Percentiles rank a stretch among this genome's conserved stretches.
Conservation (phyloP, 2,797 vertebrate species). For the Percopsis omiscomaycus region DNA sequence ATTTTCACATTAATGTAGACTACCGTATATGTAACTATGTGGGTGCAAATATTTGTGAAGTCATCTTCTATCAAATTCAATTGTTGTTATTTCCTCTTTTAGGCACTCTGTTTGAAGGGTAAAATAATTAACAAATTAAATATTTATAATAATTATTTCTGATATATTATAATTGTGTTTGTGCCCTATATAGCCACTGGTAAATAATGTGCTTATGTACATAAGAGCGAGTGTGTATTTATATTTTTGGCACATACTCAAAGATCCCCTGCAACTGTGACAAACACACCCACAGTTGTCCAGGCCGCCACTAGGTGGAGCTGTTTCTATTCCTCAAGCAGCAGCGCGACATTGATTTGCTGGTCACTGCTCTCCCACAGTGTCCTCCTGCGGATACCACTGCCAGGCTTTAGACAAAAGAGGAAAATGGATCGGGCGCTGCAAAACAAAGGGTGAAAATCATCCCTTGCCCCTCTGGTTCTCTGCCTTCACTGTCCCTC, state of each 20-base stretch:
- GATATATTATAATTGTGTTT: no score
- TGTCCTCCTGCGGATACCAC: slow-evolving; percentile 21
- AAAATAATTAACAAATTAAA: no score
- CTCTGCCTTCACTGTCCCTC: slow-evolving; percentile 34
- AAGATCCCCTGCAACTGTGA: not conserved
- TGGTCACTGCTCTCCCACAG: not conserved
- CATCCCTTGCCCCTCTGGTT: slow-evolving; percentile 33
- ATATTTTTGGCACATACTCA: no score
- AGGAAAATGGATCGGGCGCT: slow-evolving; percentile 50
- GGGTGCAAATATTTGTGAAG: no score
- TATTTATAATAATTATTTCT: no score
- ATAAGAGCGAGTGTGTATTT: not conserved
- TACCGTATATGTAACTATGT: no score
- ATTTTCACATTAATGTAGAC: no score
- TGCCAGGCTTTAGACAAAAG: slow-evolving; percentile 52
- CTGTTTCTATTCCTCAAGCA: slow-evolving; percentile 53
- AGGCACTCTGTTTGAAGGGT: no score
- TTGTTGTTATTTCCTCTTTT: no score
- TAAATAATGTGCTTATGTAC: no score
- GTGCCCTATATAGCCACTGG: no score
- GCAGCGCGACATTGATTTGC: not conserved
- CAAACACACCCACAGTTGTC: not conserved
- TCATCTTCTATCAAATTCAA: no score
- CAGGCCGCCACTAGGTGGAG: slow-evolving; percentile 57
- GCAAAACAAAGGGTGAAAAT: slow-evolving; percentile 60